Evolutionary conservation across 2,113 vertebrate genomes (phyloP), one percentile per base, ranked within the genome.

Genomic region (Scomber japonicus): DNA sequence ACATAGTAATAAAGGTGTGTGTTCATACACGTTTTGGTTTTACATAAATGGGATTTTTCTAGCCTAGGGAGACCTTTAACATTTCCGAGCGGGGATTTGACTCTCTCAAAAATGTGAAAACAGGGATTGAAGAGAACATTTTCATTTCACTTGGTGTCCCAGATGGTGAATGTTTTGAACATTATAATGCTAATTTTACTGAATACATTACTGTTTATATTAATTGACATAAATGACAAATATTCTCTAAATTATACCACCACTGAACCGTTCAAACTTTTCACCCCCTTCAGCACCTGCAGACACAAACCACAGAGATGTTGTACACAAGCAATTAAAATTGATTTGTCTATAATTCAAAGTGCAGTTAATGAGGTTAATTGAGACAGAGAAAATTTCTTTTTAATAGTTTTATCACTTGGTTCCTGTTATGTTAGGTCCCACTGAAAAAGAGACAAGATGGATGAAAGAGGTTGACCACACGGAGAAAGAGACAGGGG

Each of bases 11-110:
- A 44, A 21, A 35, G n/a, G 16, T 65, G 16, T 35, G 44, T 70
- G 30, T 44, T 50, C 74, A 65, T 31, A 55, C 57, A 79, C 44
- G 50, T 48, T 17, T 67, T 62, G 61, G 21, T 82, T 60, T 83
- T 49, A 67, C 40, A 46, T 55, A 80, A 82, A 75, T 56, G 30
- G 51, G 56, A 71, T 50, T 68, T 50, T 64, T 54, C 30, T 64
- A 15, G 44, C 65, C 67, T 54, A 11, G 27, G 17, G 8, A 54
- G 55, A 54, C 13, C 5, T 10, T 27, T 51, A 44, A 62, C 8
- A 64, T 69, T 81, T 44, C 15, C 16, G 46, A 61, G 51, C 60
- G 40, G 49, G 51, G n/a, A 17, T 53, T 69, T 16, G 35, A 5
- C 49, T 74, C 60, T 14, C 3, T 24, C 17, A 31, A 53, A 71